phyloP scores from a whole-genome alignment of 2,113 vertebrate species.

The Sturnus vulgaris region DNA sequence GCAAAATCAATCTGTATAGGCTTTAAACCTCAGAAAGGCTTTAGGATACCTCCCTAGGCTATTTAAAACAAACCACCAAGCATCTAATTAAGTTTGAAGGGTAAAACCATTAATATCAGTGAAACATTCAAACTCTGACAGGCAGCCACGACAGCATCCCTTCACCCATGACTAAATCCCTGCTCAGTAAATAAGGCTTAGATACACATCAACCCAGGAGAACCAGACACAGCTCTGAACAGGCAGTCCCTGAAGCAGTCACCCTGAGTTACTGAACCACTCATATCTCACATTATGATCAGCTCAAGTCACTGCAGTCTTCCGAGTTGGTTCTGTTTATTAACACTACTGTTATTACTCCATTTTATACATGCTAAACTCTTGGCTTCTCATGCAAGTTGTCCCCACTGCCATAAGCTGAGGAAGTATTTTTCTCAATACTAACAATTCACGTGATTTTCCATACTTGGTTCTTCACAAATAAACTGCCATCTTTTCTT shows the following conservation, averaged over 20 bases:
- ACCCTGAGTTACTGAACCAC: background rate
- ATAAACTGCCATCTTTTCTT: background rate
- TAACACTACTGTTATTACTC: background rate
- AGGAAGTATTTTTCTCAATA: background rate
- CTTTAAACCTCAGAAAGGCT: background rate
- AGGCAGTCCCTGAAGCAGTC: background rate
- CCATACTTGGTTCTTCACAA: background rate
- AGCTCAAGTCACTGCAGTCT: background rate
- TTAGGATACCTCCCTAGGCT: background rate
- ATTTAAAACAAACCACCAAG: background rate
- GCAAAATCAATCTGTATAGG: background rate
- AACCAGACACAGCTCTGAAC: background rate
- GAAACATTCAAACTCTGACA: background rate
- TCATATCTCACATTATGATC: background rate
- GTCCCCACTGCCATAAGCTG: background rate
- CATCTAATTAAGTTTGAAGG: background rate
- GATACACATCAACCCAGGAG: background rate
- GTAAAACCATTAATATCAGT: background rate
- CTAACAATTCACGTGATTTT: background rate
- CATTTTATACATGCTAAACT: background rate
- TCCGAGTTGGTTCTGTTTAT: background rate
- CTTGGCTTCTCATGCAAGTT: background rate
- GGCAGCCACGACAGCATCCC: fast-evolving
- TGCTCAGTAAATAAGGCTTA: background rate
- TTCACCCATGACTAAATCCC: background rate